Evolutionary conservation across 2,113 vertebrate genomes (phyloP).

Genomic region (Leucoraja erinaceus): DNA sequence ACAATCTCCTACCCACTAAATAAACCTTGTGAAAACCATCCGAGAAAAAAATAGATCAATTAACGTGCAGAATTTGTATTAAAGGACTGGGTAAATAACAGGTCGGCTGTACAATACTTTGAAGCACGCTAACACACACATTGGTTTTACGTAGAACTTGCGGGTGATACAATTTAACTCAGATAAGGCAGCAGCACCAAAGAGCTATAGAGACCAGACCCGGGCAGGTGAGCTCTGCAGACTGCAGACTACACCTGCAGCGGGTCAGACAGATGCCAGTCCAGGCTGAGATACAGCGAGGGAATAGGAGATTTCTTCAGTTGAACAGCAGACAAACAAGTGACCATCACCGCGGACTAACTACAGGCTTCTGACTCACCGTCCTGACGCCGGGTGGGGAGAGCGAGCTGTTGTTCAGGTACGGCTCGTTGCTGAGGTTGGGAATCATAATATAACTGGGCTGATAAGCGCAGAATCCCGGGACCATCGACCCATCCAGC

Average conservation of each 20-base stretch:
- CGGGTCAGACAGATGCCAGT: not conserved
- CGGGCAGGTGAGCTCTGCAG: not conserved
- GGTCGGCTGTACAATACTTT: not conserved
- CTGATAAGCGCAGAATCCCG: slow-evolving; percentile 74
- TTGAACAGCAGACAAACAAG: not conserved
- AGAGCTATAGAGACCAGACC: too few species aligned
- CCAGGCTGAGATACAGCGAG: slow-evolving; percentile 42
- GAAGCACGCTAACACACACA: not conserved
- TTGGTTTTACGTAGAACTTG: not conserved
- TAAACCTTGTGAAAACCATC: not conserved
- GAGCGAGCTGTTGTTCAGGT: slow-evolving; percentile 94
- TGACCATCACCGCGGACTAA: slow-evolving; percentile 46
- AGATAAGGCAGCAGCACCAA: too few species aligned
- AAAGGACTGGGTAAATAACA: not conserved
- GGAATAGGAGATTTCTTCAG: not conserved
- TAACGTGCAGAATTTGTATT: not conserved
- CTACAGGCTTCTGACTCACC: slow-evolving; percentile 80
- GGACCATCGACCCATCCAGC: slow-evolving; percentile 76
- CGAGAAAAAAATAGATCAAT: not conserved
- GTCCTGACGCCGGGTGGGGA: slow-evolving; percentile 93
- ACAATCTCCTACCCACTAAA: not conserved
- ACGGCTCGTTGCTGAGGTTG: slow-evolving; percentile 90
- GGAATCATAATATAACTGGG: slow-evolving; percentile 99
- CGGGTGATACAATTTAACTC: not conserved
- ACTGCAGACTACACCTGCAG: not conserved